A percentile compares a stretch with the other conserved stretches of the same genome.
Conservation (phyloP, 1,140 invertebrate genomes). For the Pristionchus pacificus region DNA sequence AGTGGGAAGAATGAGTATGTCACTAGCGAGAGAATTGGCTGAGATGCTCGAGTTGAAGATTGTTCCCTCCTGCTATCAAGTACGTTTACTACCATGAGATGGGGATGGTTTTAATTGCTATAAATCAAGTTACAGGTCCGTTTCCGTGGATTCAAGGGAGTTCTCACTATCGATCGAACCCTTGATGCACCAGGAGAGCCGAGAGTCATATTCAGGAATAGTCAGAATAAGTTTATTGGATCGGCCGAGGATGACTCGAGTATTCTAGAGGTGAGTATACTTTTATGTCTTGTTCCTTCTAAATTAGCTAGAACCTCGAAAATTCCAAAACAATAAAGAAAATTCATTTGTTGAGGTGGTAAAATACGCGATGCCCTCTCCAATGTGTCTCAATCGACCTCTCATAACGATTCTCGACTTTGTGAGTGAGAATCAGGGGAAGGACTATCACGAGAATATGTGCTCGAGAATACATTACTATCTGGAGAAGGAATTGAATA, state of each 20-base stretch:
- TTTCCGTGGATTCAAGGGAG: slow-evolving; percentile 53
- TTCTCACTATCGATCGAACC: slow-evolving; percentile 45
- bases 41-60: slow-evolving; percentile 15
- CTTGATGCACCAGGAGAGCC: slow-evolving; percentile 29
- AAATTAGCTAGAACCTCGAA: too few species aligned
- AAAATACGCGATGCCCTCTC: slow-evolving; percentile 56
- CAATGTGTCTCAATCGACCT: slow-evolving; percentile 60
- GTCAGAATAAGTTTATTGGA: slow-evolving; percentile 53
- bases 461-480: slow-evolving; percentile 47
- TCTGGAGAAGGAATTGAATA: slow-evolving; percentile 45
- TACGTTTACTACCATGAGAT: background rate
- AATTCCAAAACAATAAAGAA: too few species aligned
- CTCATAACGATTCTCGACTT: slow-evolving; percentile 59
- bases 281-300: background rate
- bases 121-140: slow-evolving; percentile 45
- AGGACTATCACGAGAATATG: slow-evolving; percentile 18
- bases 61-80: slow-evolving; percentile 34
- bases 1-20: slow-evolving; percentile 30
- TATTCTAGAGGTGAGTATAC: background rate
- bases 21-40: slow-evolving; percentile 20
- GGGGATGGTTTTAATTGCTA: background rate
- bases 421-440: slow-evolving; percentile 44
- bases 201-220: slow-evolving; percentile 37
- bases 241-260: slow-evolving; percentile 11
- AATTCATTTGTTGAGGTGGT: slow-evolving; percentile 54